Evolutionary conservation across 2,797 vertebrate species (phyloP), one percentile per base, ranked within the genome.

Genomic region (Catamblyrhynchus diadema): DNA sequence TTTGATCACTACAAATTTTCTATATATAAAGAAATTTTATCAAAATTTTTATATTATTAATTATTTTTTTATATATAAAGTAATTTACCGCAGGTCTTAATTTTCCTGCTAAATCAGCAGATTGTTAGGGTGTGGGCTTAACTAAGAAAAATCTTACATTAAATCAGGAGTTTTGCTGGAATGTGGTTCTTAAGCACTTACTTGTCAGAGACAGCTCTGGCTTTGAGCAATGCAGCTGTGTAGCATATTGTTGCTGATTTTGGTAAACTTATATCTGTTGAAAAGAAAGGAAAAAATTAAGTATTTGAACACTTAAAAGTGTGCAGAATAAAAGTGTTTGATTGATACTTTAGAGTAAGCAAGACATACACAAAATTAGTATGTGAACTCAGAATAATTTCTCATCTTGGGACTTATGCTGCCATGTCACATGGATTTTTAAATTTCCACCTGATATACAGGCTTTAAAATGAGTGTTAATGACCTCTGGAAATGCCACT

Each of bases 211-310:
- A 99, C 99, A 88, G 99, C 99, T 98, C 99, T 98, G 94, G 99
- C 99, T 98, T 99, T 99, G 94, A 99, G 99, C 97, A 99, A 98
- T 33, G 99, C 99, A 90, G 99, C 99, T 97, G 99, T 99, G 98
- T 99, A 99, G 98, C 99, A 99, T 98, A 99, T 99, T 81, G 99
- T 99, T 97, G 99, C 99, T 75, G 99, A 99, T 98, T 99, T 99
- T 95, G 99, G 99, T 98, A 99, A 99, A 96, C 99, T 99, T 97
- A 99, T 99, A 98, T 99, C 99, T 99, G 98, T 97, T 73, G 94
- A 95, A 93, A 98, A 95, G 97, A 96, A 94, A 93, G 41, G 81
- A 97, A 95, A 69, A 97, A 97, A 89, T 65, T 96, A 94, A 97
- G 71, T 8, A 95, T 14, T 28, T 50, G 42, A 94, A 95, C 72